phyloP scores from a whole-genome alignment of 2,797 vertebrate genomes.

The Lacerta viridis region DNA sequence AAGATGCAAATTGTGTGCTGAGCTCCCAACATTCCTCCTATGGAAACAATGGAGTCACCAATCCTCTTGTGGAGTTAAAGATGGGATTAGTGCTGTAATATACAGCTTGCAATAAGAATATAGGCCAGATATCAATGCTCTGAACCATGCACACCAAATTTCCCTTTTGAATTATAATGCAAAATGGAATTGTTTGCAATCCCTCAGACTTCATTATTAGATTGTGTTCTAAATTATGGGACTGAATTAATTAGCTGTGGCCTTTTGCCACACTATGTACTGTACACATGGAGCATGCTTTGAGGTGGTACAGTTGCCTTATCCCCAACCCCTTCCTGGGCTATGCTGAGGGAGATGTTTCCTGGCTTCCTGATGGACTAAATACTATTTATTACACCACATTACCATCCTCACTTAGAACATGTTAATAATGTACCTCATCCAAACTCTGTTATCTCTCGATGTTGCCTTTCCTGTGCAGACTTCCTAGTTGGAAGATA shows the following conservation, averaged over 20 bases:
- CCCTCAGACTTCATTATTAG: neutral
- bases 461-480: neutral
- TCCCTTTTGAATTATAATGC: neutral
- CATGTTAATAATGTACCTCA: neutral
- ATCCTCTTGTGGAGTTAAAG: too few species aligned
- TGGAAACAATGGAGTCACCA: too few species aligned
- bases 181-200: neutral
- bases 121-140: neutral
- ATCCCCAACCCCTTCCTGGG: too few species aligned
- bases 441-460: conserved; percentile 39
- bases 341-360: too few species aligned
- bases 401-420: too few species aligned
- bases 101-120: neutral
- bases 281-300: neutral
- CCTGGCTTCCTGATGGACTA: too few species aligned
- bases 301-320: too few species aligned
- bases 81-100: too few species aligned
- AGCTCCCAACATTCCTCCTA: too few species aligned
- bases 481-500: conserved; percentile 39
- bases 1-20: too few species aligned
- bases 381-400: too few species aligned
- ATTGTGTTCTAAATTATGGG: neutral
- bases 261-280: neutral
- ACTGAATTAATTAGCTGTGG: neutral
- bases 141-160: neutral